Percentiles rank a stretch among this genome's conserved stretches.
Conservation (phyloP, 2,888 invertebrate genomes). For the Andrena trimmerana region DNA sequence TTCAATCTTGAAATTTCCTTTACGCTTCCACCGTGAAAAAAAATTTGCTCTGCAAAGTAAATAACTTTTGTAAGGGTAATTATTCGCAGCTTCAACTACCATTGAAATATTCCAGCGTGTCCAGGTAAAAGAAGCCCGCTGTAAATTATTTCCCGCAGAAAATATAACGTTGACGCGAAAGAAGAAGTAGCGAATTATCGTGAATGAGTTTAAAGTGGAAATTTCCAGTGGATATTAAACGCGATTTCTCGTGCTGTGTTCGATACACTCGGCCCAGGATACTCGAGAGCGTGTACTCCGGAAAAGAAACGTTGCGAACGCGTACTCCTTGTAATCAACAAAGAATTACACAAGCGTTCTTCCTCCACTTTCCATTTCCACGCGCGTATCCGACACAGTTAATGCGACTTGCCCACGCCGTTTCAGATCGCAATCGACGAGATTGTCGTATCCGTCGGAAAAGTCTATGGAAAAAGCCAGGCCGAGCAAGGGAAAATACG, state of each 20-base stretch:
- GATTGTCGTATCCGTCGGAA: conserved; percentile 71
- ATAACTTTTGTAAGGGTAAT: too few relatives aligned
- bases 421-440: conserved; percentile 70
- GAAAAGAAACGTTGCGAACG: conserved; percentile 72
- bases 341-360: conserved; percentile 74
- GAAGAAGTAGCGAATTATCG: too few relatives aligned
- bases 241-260: conserved; percentile 24
- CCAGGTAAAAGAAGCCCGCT: too few relatives aligned
- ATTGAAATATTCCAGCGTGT: too few relatives aligned
- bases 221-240: conserved; percentile 27
- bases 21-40: too few relatives aligned
- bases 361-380: conserved; percentile 81
- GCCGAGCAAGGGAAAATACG: conserved; percentile 18
- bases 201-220: not conserved
- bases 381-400: conserved; percentile 74
- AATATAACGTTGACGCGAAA: not conserved
- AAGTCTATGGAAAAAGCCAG: conserved; percentile 53
- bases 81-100: too few relatives aligned
- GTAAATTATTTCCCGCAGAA: too few relatives aligned
- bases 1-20: too few relatives aligned
- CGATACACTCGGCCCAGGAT: conserved; percentile 14
- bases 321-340: conserved; percentile 50
- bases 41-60: too few relatives aligned
- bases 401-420: conserved; percentile 57
- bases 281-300: conserved; percentile 50